Base-by-base conservation (phyloP, 2,113 vertebrate genomes). In the Caranx ignobilis region DNA sequence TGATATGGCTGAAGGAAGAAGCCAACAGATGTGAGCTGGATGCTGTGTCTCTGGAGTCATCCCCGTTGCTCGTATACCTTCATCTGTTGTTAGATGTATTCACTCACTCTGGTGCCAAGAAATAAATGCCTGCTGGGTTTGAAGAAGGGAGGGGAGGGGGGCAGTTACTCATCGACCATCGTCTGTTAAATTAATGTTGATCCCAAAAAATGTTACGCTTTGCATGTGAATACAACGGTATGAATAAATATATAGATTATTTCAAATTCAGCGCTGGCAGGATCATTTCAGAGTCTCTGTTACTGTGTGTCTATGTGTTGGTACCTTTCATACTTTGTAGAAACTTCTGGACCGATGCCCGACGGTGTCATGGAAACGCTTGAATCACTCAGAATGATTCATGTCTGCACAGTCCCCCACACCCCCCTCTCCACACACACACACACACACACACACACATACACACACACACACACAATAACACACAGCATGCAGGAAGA, bases 321-420 rank as follows among this genome's bases (percentile, higher is more conserved):
- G 91, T 95, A 95, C 95, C 88, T 89, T 87, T 87, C 81, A 92
- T 89, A 92, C 91, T 97, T 96, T 95, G 95, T 95, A 73, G 95
- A 91, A 93, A 96, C 94, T 94, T 94, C 95, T 98, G 97, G 97
- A 97, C 94, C 72, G 88, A 94, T 97, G 97, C 97, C 97, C 96
- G 92, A 92, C 94, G 97, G 97, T 98, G 97, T 98, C 97, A 99
- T 98, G 97, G 97, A 97, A 98, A 99, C 97, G 96, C 96, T 97
- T 96, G 96, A 96, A 96, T 97, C 95, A 93, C 95, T 95, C 95
- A 94, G 95, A 97, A 96, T 97, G 97, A 98, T 98, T 97, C 97
- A 97, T 95, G 97, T 96, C 96, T 96, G 92, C 94, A 94, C 95
- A 88, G 94, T 92, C 93, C 93, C 92, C 92, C 91, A 96, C 96